These are phyloP conservation scores for Drosophila algonquin DNA, from an alignment of 2,888 invertebrate species.

Conservation along the genomic window DNA sequence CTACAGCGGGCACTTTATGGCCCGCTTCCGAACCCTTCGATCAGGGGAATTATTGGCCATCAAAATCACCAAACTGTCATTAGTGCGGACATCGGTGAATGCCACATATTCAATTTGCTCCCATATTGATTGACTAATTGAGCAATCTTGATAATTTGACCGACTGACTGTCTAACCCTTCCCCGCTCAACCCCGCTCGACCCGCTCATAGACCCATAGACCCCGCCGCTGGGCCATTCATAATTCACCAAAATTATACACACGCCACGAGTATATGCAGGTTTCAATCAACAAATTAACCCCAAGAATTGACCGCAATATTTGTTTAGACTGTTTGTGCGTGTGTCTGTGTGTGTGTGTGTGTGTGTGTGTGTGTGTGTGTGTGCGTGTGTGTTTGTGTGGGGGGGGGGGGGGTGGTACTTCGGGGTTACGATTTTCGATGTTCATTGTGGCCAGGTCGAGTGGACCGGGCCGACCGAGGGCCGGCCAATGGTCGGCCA, in stretches of 20 bases:
- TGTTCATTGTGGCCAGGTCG: constrained; percentile 6
- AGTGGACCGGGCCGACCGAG: not conserved
- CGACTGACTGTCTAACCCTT: not conserved
- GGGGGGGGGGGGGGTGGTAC: no score
- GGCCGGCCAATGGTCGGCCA: constrained; percentile 4
- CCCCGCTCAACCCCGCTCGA: constrained; percentile 20
- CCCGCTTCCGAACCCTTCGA: not conserved
- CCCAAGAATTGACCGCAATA: constrained; percentile 60
- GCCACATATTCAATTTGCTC: constrained; percentile 36
- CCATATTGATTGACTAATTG: constrained; percentile 50
- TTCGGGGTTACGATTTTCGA: not conserved
- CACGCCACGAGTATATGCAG: constrained; percentile 33
- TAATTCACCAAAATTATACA: constrained; percentile 60
- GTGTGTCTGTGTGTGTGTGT: not conserved
- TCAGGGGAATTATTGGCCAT: constrained; percentile 35
- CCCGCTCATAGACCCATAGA: not conserved
- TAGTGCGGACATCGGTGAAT: constrained; percentile 21
- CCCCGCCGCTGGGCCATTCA: constrained; percentile 7
- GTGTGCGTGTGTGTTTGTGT: not conserved
- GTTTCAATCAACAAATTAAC: constrained; percentile 71
- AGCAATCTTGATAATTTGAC: constrained; percentile 52
- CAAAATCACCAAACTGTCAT: constrained; percentile 49
- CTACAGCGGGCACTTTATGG: not conserved
- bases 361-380: not conserved
- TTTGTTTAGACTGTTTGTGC: constrained; percentile 59